A percentile compares a stretch with the other conserved stretches of the same genome.
Conservation (phyloP, 2,888 invertebrate genomes). For the Alentia gelatinosa region DNA sequence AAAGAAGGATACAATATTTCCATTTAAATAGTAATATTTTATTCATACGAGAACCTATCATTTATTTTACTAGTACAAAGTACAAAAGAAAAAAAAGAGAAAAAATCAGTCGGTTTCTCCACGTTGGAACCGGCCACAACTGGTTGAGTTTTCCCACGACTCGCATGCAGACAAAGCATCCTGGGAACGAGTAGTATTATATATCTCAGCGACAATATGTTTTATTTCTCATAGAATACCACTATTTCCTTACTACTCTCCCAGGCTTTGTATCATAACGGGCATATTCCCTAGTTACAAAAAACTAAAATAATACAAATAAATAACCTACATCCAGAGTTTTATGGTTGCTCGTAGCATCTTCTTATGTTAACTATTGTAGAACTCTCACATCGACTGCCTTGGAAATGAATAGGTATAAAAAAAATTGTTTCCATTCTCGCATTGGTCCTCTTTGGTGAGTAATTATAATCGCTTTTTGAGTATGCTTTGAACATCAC, state of each 20-base stretch:
- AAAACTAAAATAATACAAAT: slow-evolving; percentile 19
- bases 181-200: background rate
- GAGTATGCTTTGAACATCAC: background rate
- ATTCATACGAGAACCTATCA: background rate
- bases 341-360: background rate
- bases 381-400: background rate
- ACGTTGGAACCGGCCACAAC: background rate
- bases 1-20: background rate
- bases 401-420: background rate
- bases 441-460: background rate
- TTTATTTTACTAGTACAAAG: background rate
- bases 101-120: background rate
- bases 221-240: background rate
- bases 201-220: background rate
- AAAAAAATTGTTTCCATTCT: background rate
- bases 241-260: background rate
- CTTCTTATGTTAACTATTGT: background rate
- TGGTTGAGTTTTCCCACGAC: background rate
- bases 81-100: background rate
- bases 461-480: background rate
- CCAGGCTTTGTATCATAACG: background rate
- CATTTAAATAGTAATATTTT: background rate
- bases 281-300: background rate
- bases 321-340: background rate
- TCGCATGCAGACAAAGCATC: background rate